Base-by-base conservation (phyloP, 2,797 vertebrate genomes). In the Lepus townsendii region DNA sequence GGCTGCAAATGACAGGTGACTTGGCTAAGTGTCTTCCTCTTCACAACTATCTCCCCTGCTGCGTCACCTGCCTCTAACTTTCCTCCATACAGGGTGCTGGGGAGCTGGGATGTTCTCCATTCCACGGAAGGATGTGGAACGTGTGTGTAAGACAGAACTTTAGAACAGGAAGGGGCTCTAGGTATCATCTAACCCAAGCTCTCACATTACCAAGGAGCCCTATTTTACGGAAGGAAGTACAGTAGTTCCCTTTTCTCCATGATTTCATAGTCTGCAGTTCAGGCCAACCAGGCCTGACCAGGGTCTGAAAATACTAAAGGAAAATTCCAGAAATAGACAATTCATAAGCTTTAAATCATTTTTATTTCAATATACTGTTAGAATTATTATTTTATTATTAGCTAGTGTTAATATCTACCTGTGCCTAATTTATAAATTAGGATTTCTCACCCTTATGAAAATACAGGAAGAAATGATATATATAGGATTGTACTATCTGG, bases 21-120 rank as follows among this genome's bases (percentile, higher is more conserved):
- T 30, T 30, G 26, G 52, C 30, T 79, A 65, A 30, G 47, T 79
- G 92, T 86, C 42, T 78, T 95, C 83, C 71, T 72, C 24, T 90
- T 68, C 20, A 47, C 42, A 93, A 76, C 66, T n/a, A 82, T 63
- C 63, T 72, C 42, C 54, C n/a, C 26, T 94, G n/a, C 90, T 19
- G 0, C 54, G 38, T 71, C 88, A 95, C 50, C 4, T 78, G 68
- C 54, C 60, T 71, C 75, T 27, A 78, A 84, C 52, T 77, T 83
- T 76, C 26, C 82, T 77, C 60, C 50, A 78, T 71, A 79, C 0
- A 66, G 16, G 35, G n/a, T 47, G 24, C 75, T 42, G 94, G 90
- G 88, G 72, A 27, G 27, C 57, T 57, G 26, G 84, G 24, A 57
- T 50, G 5, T 27, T 66, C 78, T 87, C 78, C 57, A 69, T 57